Evolutionary conservation across 1,140 invertebrate genomes (phyloP), one percentile per base, ranked within the genome.

Genomic region (Heliconius hewitsoni): DNA sequence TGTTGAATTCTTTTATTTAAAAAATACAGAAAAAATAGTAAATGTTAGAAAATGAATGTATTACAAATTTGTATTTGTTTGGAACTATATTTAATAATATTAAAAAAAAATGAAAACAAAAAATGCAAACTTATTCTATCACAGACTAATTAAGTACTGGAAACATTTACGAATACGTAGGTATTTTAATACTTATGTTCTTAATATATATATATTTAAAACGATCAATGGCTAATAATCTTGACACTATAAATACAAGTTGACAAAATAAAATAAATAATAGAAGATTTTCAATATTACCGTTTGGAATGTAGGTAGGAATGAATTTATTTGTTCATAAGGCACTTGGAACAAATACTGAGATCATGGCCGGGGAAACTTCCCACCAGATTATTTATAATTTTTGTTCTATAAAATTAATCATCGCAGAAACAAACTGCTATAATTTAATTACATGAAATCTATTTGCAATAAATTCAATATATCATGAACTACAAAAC

Each of bases 271-370:
- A 30, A 66, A 66, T 66, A 66, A 66, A 66, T 66, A 66, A 66
- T 27, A 66, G 23, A n/a, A 66, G 23, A 30, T 66, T 66, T 66
- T 66, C 23, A 66, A 16, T 30, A 66, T 66, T 66, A 66, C 60
- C 60, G 60, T 66, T 66, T 77, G 87, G 88, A 92, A 91, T 91
- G 88, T 87, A 82, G 83, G 74, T 89, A 90, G 91, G 90, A 93
- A 93, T 93, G 89, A 83, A 89, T 87, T 86, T 86, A 93, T 91
- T 94, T 93, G 91, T 90, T 94, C 91, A 89, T 94, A 94, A 94
- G 92, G 92, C 92, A 94, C 92, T 94, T 94, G 89, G 90, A 94
- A 94, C 91, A 92, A 94, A 93, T 93, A 93, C 85, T 90, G 86
- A 91, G 84, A 91, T 87, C 83, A 86, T 86, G 84, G 83, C 70